Conservation (phyloP, 2,797 vertebrate genomes). For the Pantherophis alleghaniensis region DNA sequence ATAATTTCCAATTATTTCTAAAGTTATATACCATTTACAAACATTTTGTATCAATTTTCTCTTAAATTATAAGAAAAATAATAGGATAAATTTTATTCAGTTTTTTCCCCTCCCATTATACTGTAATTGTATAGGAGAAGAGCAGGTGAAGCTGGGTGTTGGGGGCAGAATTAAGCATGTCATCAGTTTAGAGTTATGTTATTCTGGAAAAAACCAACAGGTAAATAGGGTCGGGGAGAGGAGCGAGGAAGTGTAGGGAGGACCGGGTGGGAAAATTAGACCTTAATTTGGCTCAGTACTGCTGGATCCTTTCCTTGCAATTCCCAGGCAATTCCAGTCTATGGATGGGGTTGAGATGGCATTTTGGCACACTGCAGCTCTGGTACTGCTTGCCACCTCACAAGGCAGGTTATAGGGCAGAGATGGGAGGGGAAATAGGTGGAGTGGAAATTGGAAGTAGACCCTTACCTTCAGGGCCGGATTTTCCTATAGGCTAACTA, state of each 20-base stretch:
- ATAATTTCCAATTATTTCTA: background rate
- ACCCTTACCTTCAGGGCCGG: background rate
- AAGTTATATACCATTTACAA: background rate
- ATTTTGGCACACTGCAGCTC: background rate
- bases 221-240: background rate
- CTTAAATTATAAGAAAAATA: background rate
- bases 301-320: background rate
- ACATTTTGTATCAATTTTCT: background rate
- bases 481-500: too few relatives aligned
- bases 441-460: background rate
- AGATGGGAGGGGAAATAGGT: background rate
- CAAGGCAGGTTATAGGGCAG: background rate
- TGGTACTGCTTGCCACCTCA: background rate
- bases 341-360: background rate
- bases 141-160: too few relatives aligned
- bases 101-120: background rate
- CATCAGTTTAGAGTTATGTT: too few relatives aligned
- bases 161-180: too few relatives aligned
- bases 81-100: background rate
- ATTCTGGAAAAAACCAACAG: too few relatives aligned
- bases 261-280: background rate
- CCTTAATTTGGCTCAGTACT: background rate
- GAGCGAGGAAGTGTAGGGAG: background rate
- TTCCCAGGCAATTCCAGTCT: background rate
- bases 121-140: background rate